Evolutionary conservation across 2,113 vertebrate species (phyloP).

Genomic region (Chrysemys picta): DNA sequence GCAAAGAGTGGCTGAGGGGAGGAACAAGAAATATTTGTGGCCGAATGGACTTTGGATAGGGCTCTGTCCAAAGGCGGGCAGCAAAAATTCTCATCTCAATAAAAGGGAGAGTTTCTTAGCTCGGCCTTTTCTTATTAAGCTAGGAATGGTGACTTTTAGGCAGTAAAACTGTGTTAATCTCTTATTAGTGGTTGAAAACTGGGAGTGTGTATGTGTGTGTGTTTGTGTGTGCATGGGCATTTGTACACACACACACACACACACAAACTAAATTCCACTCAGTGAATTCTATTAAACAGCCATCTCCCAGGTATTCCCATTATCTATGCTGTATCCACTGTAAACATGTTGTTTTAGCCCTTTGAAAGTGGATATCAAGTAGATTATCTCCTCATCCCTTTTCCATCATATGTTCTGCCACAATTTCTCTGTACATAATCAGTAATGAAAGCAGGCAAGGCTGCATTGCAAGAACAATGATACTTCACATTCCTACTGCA

Average conservation of each 20-base stretch:
- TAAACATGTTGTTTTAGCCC: constrained; percentile 20
- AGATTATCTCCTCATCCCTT: constrained; percentile 56
- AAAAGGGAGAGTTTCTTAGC: background rate
- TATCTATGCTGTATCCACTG: background rate
- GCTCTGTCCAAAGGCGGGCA: background rate
- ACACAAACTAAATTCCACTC: background rate
- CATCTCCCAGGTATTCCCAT: constrained; percentile 20
- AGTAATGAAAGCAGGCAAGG: constrained; percentile 52
- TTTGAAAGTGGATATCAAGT: constrained; percentile 48
- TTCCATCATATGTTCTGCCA: constrained; percentile 13
- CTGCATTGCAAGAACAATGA: constrained; percentile 37
- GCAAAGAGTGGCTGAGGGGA: constrained; percentile 8
- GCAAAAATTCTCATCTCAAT: background rate
- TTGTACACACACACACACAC: background rate
- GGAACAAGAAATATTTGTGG: constrained; percentile 29
- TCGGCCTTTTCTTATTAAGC: constrained; percentile 15
- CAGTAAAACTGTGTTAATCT: background rate
- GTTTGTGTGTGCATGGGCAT: background rate
- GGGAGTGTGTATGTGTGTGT: accelerated
- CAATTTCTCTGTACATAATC: constrained; percentile 38
- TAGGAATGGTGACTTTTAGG: background rate
- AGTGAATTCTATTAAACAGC: constrained; percentile 6
- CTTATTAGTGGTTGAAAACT: background rate
- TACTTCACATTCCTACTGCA: constrained; percentile 15
- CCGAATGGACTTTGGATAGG: constrained; percentile 3